Evolutionary conservation across 2,797 vertebrate genomes (phyloP).

Genomic region (Mus minutoides): DNA sequence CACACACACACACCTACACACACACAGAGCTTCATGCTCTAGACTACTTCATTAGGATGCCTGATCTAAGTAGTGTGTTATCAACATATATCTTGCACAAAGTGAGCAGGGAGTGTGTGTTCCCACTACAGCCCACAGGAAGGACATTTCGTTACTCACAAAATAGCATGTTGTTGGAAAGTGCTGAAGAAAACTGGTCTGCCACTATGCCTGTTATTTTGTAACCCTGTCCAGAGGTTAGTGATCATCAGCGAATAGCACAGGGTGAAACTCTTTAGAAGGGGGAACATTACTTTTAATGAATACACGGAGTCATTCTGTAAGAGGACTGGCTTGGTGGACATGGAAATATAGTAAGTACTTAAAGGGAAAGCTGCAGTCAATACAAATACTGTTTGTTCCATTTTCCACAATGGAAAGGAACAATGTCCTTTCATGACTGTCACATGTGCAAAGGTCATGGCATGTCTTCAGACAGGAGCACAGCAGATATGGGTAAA

Average conservation of each 20-base stretch:
- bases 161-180: background rate
- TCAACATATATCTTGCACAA: too few relatives aligned
- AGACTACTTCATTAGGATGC: background rate
- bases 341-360: background rate
- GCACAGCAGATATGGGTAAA: background rate
- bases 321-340: background rate
- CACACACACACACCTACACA: too few relatives aligned
- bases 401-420: background rate
- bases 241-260: background rate
- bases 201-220: background rate
- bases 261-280: background rate
- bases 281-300: background rate
- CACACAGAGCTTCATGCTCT: background rate
- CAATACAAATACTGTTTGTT: background rate
- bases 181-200: background rate
- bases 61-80: background rate
- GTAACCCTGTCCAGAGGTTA: background rate
- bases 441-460: background rate
- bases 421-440: background rate
- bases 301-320: background rate
- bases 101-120: background rate
- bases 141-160: background rate
- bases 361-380: background rate
- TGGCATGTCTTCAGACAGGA: background rate
- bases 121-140: background rate